Evolutionary conservation across 2,113 vertebrate genomes (phyloP).

Genomic region (Patagioenas fasciata): DNA sequence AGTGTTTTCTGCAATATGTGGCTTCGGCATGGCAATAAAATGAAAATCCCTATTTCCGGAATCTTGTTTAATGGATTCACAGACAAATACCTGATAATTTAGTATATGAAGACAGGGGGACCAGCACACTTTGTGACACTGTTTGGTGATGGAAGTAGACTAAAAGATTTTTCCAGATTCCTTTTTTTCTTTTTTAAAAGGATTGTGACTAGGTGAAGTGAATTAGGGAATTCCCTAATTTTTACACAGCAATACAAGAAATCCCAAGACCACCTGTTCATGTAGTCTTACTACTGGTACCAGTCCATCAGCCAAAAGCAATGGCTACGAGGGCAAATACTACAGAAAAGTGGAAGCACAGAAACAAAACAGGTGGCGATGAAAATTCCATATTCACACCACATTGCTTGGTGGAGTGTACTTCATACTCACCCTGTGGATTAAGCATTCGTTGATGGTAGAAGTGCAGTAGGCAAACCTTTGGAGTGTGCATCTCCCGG

Average conservation of each 20-base stretch:
- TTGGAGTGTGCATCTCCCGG: neutral
- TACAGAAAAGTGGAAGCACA: neutral
- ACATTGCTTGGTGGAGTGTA: fast-evolving
- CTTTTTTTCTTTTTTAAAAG: neutral
- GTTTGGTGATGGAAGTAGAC: neutral
- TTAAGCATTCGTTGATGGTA: neutral
- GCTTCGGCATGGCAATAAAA: neutral
- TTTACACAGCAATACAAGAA: neutral
- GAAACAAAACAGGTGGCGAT: neutral
- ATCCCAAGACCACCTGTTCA: neutral
- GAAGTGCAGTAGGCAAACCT: neutral
- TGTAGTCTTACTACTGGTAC: neutral
- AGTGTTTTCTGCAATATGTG: neutral
- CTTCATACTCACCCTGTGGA: neutral
- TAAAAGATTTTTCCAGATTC: neutral
- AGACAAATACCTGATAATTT: neutral
- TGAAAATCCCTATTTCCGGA: neutral
- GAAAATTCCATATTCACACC: neutral
- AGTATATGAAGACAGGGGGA: neutral
- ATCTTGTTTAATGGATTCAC: neutral
- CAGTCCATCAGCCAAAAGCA: neutral
- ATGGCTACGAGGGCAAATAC: neutral
- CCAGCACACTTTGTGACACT: neutral
- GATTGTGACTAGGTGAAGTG: neutral
- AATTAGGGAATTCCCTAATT: neutral